Evolutionary conservation across 2,888 invertebrate species (phyloP).

Genomic region (Dynastes tityus): DNA sequence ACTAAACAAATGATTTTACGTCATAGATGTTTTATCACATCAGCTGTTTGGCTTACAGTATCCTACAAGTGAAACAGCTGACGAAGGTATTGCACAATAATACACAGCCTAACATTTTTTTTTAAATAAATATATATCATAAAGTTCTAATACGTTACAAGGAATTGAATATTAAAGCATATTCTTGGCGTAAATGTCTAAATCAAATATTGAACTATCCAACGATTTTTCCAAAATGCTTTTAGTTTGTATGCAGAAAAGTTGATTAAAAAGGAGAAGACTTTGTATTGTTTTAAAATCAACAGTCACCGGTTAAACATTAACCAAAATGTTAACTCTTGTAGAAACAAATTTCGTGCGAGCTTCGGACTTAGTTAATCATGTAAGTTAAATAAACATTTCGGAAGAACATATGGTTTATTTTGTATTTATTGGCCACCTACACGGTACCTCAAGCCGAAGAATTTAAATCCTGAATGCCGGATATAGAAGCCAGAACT

Average conservation of each 20-base stretch:
- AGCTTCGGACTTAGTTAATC: conserved; percentile 25
- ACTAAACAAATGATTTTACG: neutral
- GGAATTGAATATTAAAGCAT: too few relatives aligned
- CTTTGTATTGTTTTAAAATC: too few relatives aligned
- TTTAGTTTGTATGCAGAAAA: too few relatives aligned
- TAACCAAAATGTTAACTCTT: neutral
- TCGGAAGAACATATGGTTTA: conserved; percentile 37
- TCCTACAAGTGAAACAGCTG: neutral
- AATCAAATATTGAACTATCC: too few relatives aligned
- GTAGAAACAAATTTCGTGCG: neutral
- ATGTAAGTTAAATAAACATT: conserved; percentile 25
- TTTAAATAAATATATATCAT: too few relatives aligned
- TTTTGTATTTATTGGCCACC: conserved; percentile 43
- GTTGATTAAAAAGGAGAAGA: too few relatives aligned
- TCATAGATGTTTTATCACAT: neutral
- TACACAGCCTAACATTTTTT: too few relatives aligned
- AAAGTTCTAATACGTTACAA: too few relatives aligned
- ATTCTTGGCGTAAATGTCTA: too few relatives aligned
- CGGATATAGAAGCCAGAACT: conserved; percentile 33
- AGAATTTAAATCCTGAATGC: conserved; percentile 26
- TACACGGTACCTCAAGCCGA: neutral
- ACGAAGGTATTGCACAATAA: neutral
- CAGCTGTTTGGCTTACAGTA: neutral
- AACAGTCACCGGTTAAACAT: too few relatives aligned
- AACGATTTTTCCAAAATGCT: too few relatives aligned